A percentile compares a stretch with the other conserved stretches of the same genome.
phyloP scores from a whole-genome alignment of 2,113 vertebrate species.

The Rafetus swinhoei region DNA sequence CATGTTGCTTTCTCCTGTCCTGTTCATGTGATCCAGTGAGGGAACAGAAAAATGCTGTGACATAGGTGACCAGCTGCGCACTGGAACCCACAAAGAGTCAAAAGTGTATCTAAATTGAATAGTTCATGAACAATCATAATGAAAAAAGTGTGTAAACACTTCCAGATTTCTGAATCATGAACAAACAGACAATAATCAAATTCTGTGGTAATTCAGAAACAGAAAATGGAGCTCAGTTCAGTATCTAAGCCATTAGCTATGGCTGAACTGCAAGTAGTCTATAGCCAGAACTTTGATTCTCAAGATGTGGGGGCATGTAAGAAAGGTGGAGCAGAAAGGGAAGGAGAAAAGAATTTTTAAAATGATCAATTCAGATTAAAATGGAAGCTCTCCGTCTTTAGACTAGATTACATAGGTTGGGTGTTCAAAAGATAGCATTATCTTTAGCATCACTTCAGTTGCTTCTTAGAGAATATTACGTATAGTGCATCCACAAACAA shows the following conservation, averaged over 20 bases:
- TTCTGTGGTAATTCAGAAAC: background rate
- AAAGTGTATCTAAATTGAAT: background rate
- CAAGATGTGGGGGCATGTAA: rapidly evolving
- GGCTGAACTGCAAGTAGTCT: background rate
- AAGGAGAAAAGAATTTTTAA: background rate
- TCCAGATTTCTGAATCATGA: background rate
- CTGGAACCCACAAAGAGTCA: background rate
- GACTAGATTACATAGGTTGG: rapidly evolving
- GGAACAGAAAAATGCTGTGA: background rate
- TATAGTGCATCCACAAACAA: background rate
- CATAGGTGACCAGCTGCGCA: background rate
- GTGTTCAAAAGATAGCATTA: conserved; percentile 8
- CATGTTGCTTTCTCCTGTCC: background rate
- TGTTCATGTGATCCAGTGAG: background rate
- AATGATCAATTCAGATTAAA: background rate
- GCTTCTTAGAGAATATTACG: background rate
- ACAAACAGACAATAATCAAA: background rate
- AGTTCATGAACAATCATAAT: background rate
- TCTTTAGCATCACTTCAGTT: background rate
- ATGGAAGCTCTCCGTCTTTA: background rate
- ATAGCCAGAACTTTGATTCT: background rate
- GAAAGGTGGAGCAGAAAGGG: background rate
- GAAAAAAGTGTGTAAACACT: background rate
- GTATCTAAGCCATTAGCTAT: background rate
- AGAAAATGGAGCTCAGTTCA: background rate